phyloP scores from a whole-genome alignment of 2,888 invertebrate genomes.

The Chymomyza caudatula region DNA sequence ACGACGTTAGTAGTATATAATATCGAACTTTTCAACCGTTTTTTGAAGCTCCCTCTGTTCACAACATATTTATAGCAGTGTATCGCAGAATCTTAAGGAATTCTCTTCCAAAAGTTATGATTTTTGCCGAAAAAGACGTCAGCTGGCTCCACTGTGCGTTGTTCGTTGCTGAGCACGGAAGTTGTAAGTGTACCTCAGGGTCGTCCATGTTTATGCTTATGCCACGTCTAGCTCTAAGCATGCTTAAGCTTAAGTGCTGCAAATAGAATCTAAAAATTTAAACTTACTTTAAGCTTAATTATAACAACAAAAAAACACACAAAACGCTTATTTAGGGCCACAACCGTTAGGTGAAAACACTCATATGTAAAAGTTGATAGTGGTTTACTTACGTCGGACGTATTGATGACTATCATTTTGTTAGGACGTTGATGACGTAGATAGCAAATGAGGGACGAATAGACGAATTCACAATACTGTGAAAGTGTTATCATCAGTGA shows the following conservation, averaged over 20 bases:
- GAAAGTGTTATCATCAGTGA: constrained; percentile 55
- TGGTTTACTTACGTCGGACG: constrained; percentile 56
- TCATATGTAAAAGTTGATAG: not conserved
- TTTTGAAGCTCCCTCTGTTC: too few relatives aligned
- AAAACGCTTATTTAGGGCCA: constrained; percentile 2
- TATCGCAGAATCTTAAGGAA: too few relatives aligned
- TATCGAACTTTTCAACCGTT: too few relatives aligned
- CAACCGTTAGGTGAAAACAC: constrained; percentile 22
- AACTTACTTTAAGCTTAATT: not conserved
- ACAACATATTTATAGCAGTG: too few relatives aligned
- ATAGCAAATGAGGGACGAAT: constrained; percentile 36
- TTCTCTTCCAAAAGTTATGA: too few relatives aligned
- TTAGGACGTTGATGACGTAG: constrained; percentile 17
- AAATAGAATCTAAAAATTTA: constrained; percentile 13
- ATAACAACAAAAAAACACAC: constrained; percentile 25
- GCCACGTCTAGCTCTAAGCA: constrained; percentile 50
- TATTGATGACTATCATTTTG: constrained; percentile 64
- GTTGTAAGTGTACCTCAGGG: constrained; percentile 46
- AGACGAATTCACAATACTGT: constrained; percentile 5
- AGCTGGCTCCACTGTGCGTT: too few relatives aligned
- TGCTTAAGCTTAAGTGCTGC: constrained; percentile 17
- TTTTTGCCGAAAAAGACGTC: too few relatives aligned
- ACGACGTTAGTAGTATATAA: too few relatives aligned
- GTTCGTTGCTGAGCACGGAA: not conserved
- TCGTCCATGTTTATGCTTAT: constrained; percentile 55